Conservation (phyloP, 2,888 invertebrate species). For the Cantharis flavilabris region DNA sequence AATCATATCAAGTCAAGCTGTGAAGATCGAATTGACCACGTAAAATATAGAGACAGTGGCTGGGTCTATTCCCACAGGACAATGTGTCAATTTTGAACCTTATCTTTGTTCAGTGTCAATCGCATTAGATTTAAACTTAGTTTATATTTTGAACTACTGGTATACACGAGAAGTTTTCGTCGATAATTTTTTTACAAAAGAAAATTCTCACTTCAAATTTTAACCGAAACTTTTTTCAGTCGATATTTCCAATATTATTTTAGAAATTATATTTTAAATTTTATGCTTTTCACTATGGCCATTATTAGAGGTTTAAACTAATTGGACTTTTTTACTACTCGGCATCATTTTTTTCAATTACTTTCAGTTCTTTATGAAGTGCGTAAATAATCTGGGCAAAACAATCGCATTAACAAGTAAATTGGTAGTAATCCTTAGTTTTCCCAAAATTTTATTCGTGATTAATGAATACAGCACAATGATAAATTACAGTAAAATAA, state of each 20-base stretch:
- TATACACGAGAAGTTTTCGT: neutral
- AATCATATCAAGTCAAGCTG: slow-evolving; percentile 29
- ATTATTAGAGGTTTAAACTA: neutral
- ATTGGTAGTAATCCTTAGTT: neutral
- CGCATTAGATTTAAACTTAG: slow-evolving; percentile 13
- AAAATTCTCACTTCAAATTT: neutral
- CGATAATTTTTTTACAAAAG: neutral
- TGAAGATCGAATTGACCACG: slow-evolving; percentile 25
- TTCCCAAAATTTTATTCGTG: neutral
- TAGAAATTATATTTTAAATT: neutral
- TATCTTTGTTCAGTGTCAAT: slow-evolving; percentile 18
- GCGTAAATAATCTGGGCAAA: neutral
- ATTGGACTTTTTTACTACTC: neutral
- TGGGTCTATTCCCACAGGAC: slow-evolving; percentile 22
- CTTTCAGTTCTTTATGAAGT: neutral
- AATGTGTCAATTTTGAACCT: slow-evolving; percentile 27
- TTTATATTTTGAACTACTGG: slow-evolving; percentile 1
- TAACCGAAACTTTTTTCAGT: too few species aligned
- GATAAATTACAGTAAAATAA: neutral
- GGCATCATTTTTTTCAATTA: neutral
- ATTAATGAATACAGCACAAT: neutral
- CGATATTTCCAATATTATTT: neutral
- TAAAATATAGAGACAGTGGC: slow-evolving; percentile 25
- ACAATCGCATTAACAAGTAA: neutral
- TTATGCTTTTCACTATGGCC: neutral